Conservation (phyloP, 2,888 invertebrate species). For the Callyntrura sp. region DNA sequence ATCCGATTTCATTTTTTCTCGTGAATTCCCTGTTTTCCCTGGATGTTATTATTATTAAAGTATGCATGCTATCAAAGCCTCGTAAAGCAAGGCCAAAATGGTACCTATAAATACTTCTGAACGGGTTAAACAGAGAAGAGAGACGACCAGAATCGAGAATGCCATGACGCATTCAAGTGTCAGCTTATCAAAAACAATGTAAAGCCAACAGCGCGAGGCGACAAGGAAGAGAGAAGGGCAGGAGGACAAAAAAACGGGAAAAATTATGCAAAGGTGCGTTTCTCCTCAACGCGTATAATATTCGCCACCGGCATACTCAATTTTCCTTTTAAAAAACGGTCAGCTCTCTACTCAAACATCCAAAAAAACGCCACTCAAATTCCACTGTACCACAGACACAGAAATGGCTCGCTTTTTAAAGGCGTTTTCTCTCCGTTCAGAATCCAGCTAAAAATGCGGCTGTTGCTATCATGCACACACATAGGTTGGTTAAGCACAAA, state of each 20-base stretch:
- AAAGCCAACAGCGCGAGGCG: not conserved
- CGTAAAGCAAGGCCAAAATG: not conserved
- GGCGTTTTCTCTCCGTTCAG: no score
- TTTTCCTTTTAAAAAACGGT: not conserved
- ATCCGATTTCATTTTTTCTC: constrained; percentile 37
- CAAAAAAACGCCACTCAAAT: no score
- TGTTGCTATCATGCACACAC: not conserved
- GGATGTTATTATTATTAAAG: not conserved
- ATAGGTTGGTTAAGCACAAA: not conserved
- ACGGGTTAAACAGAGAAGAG: not conserved
- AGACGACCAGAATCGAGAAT: constrained; percentile 9
- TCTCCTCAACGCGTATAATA: not conserved
- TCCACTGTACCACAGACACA: not conserved
- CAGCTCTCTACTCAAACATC: not conserved
- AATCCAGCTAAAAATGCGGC: not conserved
- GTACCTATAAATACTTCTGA: constrained; percentile 1
- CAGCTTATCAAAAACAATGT: constrained; percentile 58
- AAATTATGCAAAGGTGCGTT: not conserved
- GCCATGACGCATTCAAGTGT: constrained; percentile 73
- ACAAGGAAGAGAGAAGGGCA: not conserved
- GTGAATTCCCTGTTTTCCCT: constrained; percentile 43
- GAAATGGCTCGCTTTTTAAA: no score
- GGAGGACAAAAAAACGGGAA: constrained; percentile 29
- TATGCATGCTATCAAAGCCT: not conserved
- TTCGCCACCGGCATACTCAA: constrained; percentile 16